Conservation (phyloP, 92 coral and sea anemone species). For the Parazoanthus atlanticus region DNA sequence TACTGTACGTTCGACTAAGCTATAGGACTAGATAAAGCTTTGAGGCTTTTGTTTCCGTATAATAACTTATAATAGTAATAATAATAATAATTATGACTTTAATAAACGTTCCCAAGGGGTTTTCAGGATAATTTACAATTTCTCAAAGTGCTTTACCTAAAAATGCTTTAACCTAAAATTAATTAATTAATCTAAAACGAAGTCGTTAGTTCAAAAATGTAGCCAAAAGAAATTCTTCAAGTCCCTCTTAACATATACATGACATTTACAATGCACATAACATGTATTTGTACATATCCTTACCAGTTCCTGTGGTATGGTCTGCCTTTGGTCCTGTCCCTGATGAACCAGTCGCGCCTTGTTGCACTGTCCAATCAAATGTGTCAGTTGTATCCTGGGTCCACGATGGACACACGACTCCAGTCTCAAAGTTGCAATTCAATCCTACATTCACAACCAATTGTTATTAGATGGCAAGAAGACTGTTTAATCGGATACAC, state of each 20-base stretch:
- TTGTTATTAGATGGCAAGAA: not conserved
- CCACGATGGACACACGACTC: constrained; percentile 72
- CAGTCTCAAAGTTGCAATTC: constrained; percentile 88
- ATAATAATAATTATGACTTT: no score
- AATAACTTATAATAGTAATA: no score
- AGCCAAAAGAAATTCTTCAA: no score
- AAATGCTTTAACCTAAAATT: no score
- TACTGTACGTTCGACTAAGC: not conserved
- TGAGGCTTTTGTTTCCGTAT: no score
- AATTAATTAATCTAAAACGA: no score
- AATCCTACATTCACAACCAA: constrained; percentile 73
- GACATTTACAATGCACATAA: not conserved
- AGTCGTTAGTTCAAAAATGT: no score
- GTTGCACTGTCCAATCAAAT: constrained; percentile 83
- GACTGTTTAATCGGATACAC: not conserved
- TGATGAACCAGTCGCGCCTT: constrained; percentile 72
- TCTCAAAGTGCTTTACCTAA: no score
- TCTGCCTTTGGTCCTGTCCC: constrained; percentile 88
- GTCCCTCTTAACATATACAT: no score
- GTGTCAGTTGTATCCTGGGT: constrained; percentile 81
- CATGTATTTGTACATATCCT: not conserved
- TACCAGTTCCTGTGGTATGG: constrained; percentile 80
- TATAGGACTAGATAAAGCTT: no score
- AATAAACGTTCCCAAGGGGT: no score
- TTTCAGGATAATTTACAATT: no score